A percentile compares a stretch with the other conserved stretches of the same genome.
Conservation (phyloP, 2,888 invertebrate genomes). For the Chalcosyrphus nemorum region DNA sequence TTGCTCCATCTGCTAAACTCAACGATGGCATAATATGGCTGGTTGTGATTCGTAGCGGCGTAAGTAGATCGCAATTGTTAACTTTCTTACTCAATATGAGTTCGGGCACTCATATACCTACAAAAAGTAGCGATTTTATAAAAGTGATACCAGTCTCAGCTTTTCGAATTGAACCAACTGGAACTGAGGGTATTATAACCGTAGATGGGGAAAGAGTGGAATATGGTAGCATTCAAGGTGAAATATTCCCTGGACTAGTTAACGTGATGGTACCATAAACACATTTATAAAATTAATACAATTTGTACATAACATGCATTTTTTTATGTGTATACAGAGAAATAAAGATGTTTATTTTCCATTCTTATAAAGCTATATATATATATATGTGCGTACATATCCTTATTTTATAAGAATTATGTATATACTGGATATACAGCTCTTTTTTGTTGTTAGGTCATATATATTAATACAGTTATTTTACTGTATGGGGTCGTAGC, state of each 20-base stretch:
- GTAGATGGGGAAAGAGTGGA: conserved; percentile 97
- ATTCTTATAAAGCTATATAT: too few relatives aligned
- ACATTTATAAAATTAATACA: background rate
- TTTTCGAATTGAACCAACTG: conserved; percentile 93
- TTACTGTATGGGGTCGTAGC: too few relatives aligned
- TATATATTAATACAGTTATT: too few relatives aligned
- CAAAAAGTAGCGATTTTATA: conserved; percentile 87
- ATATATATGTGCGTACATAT: too few relatives aligned
- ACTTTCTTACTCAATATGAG: conserved; percentile 92
- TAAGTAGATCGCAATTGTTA: conserved; percentile 89
- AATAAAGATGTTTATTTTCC: too few relatives aligned
- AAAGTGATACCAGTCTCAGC: conserved; percentile 93
- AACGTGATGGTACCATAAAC: conserved; percentile 87
- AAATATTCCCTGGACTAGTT: conserved; percentile 89
- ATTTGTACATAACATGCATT: too few relatives aligned
- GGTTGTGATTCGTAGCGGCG: conserved; percentile 91
- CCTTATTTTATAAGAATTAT: too few relatives aligned
- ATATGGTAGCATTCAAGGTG: conserved; percentile 93
- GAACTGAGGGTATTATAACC: conserved; percentile 89
- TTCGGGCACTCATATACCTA: conserved; percentile 89
- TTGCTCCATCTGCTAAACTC: conserved; percentile 93
- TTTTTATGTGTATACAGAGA: too few relatives aligned
- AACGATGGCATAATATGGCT: conserved; percentile 97
- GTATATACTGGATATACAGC: too few relatives aligned
- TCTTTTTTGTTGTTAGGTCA: too few relatives aligned